Conservation (phyloP, 2,113 vertebrate species). For the Hemiprocne comata region DNA sequence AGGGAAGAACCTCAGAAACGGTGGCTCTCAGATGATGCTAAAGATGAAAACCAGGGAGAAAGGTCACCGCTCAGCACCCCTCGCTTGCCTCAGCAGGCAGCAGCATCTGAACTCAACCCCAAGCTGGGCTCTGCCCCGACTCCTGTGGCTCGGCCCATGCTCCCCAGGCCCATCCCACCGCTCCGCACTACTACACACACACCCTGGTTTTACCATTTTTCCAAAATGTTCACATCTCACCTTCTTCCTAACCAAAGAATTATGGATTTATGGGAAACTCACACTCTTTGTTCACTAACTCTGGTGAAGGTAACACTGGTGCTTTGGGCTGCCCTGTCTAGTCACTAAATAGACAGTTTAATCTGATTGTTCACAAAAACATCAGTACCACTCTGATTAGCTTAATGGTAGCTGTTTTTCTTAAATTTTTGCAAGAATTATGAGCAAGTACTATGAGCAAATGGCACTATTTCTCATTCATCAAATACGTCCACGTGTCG, state of each 20-base stretch:
- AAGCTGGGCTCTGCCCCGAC: not conserved
- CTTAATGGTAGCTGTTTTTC: not conserved
- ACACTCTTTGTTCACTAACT: no score
- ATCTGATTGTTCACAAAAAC: not conserved
- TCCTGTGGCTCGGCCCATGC: no score
- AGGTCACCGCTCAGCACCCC: not conserved
- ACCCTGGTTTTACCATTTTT: not conserved
- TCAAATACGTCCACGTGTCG: accelerated
- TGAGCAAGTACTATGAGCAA: no score
- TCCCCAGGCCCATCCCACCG: no score
- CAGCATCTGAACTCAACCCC: not conserved
- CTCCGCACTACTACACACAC: not conserved
- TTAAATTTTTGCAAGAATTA: not conserved
- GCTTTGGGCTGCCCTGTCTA: not conserved
- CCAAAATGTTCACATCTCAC: not conserved
- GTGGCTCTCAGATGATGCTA: not conserved
- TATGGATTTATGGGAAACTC: not conserved
- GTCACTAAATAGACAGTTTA: not conserved
- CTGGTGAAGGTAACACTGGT: accelerated
- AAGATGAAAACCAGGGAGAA: accelerated
- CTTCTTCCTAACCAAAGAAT: not conserved
- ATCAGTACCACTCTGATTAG: not conserved
- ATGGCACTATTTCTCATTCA: not conserved
- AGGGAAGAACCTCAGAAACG: not conserved
- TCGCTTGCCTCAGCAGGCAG: not conserved